Conservation (phyloP, 2,797 vertebrate species). For the Falco cherrug region DNA sequence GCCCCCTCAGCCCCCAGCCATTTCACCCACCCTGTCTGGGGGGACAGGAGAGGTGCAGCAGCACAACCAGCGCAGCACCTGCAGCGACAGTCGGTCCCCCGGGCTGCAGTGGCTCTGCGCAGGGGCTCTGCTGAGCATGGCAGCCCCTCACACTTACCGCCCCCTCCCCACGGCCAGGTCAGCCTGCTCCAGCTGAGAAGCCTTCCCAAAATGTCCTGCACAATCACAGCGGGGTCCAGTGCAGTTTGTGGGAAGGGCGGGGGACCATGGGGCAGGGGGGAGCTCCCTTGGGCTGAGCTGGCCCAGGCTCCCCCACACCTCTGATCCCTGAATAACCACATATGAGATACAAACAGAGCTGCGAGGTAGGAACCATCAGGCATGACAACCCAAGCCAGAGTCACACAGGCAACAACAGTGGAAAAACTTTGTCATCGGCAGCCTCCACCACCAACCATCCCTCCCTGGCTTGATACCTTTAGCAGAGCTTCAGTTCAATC, state of each 20-base stretch:
- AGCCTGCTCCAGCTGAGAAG: neutral
- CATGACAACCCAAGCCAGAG: neutral
- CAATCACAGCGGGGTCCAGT: neutral
- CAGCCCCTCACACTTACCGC: fast-evolving
- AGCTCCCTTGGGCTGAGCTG: fast-evolving
- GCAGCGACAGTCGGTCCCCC: neutral
- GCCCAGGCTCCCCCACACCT: neutral
- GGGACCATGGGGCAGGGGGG: neutral
- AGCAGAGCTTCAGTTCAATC: neutral
- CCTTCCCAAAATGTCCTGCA: neutral
- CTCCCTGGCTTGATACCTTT: neutral
- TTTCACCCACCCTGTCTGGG: neutral
- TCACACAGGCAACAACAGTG: neutral
- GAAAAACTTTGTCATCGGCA: neutral
- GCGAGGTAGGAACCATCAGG: neutral
- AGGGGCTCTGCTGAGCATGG: neutral
- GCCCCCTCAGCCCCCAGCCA: neutral
- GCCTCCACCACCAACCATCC: neutral
- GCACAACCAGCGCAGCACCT: neutral
- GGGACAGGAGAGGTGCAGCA: neutral
- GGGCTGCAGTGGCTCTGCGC: neutral
- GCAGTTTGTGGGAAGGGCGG: neutral
- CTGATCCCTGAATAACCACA: fast-evolving
- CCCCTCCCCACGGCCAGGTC: neutral
- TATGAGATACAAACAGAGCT: neutral